Evolutionary conservation across 2,113 vertebrate genomes (phyloP), one percentile per base, ranked within the genome.

Genomic region (Heloderma charlesbogerti): DNA sequence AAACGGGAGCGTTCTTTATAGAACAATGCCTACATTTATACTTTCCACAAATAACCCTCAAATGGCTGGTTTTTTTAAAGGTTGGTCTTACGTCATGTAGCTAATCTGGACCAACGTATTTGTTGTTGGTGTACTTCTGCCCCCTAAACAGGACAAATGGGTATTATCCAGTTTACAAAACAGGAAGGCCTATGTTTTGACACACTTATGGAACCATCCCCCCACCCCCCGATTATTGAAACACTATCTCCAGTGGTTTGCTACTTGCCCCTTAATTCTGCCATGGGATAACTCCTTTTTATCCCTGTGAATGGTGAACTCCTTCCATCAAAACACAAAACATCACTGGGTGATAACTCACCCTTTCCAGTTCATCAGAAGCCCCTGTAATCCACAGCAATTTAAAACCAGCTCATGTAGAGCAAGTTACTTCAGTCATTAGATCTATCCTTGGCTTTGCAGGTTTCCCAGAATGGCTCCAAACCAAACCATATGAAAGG

Each of bases 281-380:
- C n/a, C 22, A 3, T 37, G 66, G 31, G 87, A 34, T 43, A 51
- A 48, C 20, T 25, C 29, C 37, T 82, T 89, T 89, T 63, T 88
- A 63, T 27, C 29, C 8, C 88, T 92, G 67, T 91, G 69, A 25
- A 9, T 54, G 9, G 1, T 74, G 84, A 92, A 89, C 74, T 89
- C n/a, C 54, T 69, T 84, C 94, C 0, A 0, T 91, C 93, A 93
- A 94, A 86, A 84, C 88, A 92, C 93, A 88, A 87, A 60, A 69
- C 54, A 74, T 90, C 29, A 85, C 71, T 5, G 1, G 5, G 71
- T 48, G 18, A 43, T 43, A 75, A 84, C 10, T 40, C 29, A 66
- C 67, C n/a, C 71, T 66, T 77, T 51, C 90, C 71, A 67, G 57
- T 67, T 78, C 31, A 69, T 60, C 29, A 3, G 34, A 78, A 57